phyloP scores from a whole-genome alignment of 2,113 vertebrate genomes.

The Oncorhynchus gorbuscha region DNA sequence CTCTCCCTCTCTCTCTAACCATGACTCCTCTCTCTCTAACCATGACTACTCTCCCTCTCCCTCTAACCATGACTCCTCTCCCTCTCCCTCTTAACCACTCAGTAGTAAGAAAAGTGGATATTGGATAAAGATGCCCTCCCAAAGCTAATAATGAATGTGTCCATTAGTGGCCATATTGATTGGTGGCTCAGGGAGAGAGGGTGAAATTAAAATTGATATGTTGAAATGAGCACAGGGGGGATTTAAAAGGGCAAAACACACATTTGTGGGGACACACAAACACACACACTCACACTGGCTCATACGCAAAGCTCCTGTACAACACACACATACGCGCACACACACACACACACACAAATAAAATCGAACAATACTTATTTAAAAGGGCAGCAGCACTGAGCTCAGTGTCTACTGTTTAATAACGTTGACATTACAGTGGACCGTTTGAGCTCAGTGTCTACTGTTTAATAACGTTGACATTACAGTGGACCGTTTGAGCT shows the following conservation, averaged over 20 bases:
- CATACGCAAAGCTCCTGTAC: no score
- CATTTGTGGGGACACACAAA: no score
- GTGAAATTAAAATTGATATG: background rate
- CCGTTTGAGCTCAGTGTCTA: background rate
- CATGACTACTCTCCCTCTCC: no score
- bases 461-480: background rate
- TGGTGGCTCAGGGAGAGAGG: background rate
- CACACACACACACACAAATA: no score
- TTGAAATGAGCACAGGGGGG: background rate
- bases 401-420: background rate
- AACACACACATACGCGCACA: no score
- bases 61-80: no score
- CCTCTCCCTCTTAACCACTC: no score
- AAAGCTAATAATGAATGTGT: background rate
- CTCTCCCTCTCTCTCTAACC: no score
- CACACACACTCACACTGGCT: no score
- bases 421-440: background rate
- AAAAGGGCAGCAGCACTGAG: conserved; percentile 1
- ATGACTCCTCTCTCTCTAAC: no score
- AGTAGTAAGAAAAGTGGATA: background rate
- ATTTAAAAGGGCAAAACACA: background rate
- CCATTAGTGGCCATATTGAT: background rate
- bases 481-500: background rate
- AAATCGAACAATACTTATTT: background rate
- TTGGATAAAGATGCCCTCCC: background rate